Evolutionary conservation across 2,888 invertebrate genomes (phyloP), one percentile per base, ranked within the genome.

Genomic region (Axea sp.): DNA sequence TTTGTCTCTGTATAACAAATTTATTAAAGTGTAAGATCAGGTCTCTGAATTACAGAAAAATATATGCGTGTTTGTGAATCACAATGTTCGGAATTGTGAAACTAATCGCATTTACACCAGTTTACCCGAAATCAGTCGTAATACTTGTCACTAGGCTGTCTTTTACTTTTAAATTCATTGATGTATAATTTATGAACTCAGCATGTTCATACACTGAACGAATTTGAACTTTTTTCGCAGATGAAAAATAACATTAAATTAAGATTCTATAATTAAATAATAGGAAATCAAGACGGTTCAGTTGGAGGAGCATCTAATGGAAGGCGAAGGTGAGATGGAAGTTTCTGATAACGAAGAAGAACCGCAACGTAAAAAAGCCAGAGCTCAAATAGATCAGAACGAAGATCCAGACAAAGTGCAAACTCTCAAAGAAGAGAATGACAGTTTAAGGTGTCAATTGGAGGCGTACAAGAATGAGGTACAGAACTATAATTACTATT

Each of bases 401-500:
- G 83, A 86, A 5, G 84, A 84, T 30, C 72, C 78, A 0, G 86
- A 86, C 69, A 84, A 77, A 75, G 72, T 84, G 76, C 87, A 83
- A 60, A 68, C 68, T 24, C 79, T 90, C 3, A 89, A 94, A 91
- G 94, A 95, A 73, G 97, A 98, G 86, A 97, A 97, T 84, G 96
- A 97, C 81, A 94, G 94, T 78, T 89, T 98, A 19, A 92, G 94
- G 71, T 97, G 96, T 88, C 96, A 96, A 89, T 87, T 97, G 81
- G 97, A 97, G 88, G 97, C 97, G 0, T 96, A 96, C 84, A 96
- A 96, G 87, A 97, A 97, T 88, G 97, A 98, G 90, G 87, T 87
- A 69, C 12, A n/a, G n/a, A n/a, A n/a, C n/a, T n/a, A n/a, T n/a
- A n/a, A n/a, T n/a, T n/a, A n/a, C n/a, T n/a, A n/a, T n/a, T n/a